Base-by-base conservation (phyloP, 2,113 vertebrate genomes). In the Pan paniscus region DNA sequence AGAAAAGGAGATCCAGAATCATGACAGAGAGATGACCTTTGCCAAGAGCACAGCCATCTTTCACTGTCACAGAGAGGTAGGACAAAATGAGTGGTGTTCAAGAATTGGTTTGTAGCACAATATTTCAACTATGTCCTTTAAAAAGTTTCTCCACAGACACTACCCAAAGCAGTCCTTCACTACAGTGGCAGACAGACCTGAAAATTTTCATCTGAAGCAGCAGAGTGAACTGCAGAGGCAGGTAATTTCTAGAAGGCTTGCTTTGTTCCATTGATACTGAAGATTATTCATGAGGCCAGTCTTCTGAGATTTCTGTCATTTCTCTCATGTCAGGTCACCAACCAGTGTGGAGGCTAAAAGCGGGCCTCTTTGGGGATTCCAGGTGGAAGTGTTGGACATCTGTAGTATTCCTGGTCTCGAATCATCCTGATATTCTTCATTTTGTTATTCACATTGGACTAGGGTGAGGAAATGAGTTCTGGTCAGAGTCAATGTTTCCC, bases 121-220 rank as follows among this genome's bases (percentile, higher is more conserved):
- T 67, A 12, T 81, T 95, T 94, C 90, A 84, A 95, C 68, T 52
- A 5, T 16, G 7, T 85, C 59, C 59, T 93, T 88, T 27, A 40
- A 84, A 80, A 40, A 27, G 85, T 97, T 73, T 98, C 98, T 95
- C 89, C 81, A 38, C 96, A 99, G 99, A 96, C 99, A 99, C 96
- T 99, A 99, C 95, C 99, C 99, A 97, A 99, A 99, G 98, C 99
- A 99, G 97, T 99, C 99, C 89, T 99, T 99, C 95, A 99, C 99
- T 88, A 99, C 99, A 0, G 99, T 99, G 98, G 98, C 99, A 50
- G 99, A 99, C 80, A 99, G 99, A 89, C 99, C 99, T 48, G 99
- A 99, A 98, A 99, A 99, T 88, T 98, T 99, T 91, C 99, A 99
- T 14, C 98, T 99, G 98, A 99, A 99, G 98, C 99, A 99, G 96